A percentile compares a stretch with the other conserved stretches of the same genome.
These are phyloP conservation scores for Mactra quadrangularis DNA, from an alignment of 1,140 invertebrate species.

Conservation along the genomic window DNA sequence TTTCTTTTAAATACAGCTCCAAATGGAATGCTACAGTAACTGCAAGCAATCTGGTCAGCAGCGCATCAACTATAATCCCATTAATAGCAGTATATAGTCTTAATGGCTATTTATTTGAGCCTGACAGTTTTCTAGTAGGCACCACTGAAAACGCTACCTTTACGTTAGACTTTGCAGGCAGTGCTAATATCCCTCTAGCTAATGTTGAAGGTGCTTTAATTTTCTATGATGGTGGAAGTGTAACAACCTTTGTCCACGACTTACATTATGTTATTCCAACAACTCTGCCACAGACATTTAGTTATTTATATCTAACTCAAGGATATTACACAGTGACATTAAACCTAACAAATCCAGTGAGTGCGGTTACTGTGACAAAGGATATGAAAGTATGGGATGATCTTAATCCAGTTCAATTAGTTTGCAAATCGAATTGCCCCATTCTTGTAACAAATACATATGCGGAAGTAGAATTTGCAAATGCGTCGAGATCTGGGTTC, in stretches of 20 bases:
- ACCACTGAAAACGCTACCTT: conserved; percentile 1
- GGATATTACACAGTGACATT: conserved; percentile 19
- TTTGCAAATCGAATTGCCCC: neutral
- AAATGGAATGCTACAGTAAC: conserved; percentile 13
- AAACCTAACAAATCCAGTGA: neutral
- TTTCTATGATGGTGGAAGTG: neutral
- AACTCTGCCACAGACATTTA: neutral
- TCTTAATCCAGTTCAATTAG: neutral
- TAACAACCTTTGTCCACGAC: neutral
- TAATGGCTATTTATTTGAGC: neutral
- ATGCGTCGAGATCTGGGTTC: conserved; percentile 10
- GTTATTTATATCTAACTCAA: neutral
- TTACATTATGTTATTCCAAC: neutral
- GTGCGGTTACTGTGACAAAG: neutral
- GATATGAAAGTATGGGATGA: conserved; percentile 9
- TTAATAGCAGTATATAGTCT: neutral
- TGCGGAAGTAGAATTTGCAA: neutral
- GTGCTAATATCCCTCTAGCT: neutral
- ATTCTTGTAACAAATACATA: neutral
- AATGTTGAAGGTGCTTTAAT: neutral
- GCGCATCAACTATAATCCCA: neutral
- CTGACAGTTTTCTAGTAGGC: neutral
- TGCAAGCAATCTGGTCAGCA: conserved; percentile 4
- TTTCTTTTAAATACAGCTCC: conserved; percentile 6
- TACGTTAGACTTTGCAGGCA: neutral